Percentiles rank a stretch among this genome's conserved stretches.
These are phyloP conservation scores for Lepidurus couesii DNA, from an alignment of 1,140 invertebrate genomes.

Conservation along the genomic window DNA sequence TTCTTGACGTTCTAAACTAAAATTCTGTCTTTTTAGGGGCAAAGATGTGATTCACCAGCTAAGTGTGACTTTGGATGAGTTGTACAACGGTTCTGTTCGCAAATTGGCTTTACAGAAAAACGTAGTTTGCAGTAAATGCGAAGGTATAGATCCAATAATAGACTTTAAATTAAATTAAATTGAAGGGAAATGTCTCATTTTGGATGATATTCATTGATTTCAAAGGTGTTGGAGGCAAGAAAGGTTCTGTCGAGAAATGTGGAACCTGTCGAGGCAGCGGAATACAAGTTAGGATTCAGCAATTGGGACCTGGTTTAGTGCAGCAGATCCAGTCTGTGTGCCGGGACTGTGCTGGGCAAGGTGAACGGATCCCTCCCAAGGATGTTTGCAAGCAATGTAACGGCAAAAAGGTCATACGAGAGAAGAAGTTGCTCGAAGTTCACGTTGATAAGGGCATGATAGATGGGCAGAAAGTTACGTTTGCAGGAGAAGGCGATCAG, in stretches of 20 bases:
- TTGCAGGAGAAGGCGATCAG: constrained; percentile 94
- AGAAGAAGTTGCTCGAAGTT: constrained; percentile 94
- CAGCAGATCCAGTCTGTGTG: constrained; percentile 93
- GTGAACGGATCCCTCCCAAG: constrained; percentile 78
- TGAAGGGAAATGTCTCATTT: not conserved
- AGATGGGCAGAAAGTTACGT: constrained; percentile 93
- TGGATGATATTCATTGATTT: constrained; percentile 7
- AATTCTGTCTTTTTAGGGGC: constrained; percentile 53
- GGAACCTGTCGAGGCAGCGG: constrained; percentile 80
- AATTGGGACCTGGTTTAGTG: constrained; percentile 90
- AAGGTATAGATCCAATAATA: constrained; percentile 52
- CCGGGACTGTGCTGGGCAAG: constrained; percentile 76
- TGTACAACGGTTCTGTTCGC: constrained; percentile 91
- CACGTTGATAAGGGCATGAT: constrained; percentile 97
- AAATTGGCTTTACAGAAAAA: constrained; percentile 95
- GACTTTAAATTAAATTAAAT: not conserved
- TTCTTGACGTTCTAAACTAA: constrained; percentile 50
- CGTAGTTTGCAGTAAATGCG: constrained; percentile 96
- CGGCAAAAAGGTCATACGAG: constrained; percentile 83
- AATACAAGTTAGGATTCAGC: constrained; percentile 84
- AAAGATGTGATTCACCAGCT: constrained; percentile 95
- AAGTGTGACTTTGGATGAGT: constrained; percentile 85
- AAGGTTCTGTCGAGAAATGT: constrained; percentile 85
- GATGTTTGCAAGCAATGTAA: constrained; percentile 89
- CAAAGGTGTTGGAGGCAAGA: constrained; percentile 77